Evolutionary conservation across 64 coral and sea anemone genomes (phyloP).

Genomic region (Montipora capricornis): DNA sequence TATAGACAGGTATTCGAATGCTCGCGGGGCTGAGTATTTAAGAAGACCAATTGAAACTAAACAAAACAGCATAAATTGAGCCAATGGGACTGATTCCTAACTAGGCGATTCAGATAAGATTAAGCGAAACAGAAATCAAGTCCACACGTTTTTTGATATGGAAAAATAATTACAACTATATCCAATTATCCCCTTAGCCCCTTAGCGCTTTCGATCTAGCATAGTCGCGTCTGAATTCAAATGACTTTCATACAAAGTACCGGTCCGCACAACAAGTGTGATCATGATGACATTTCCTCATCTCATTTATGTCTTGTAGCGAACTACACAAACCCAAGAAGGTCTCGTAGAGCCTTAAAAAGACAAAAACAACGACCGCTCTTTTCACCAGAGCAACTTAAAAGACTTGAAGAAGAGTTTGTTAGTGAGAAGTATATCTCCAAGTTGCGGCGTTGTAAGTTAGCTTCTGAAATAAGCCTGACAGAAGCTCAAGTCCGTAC

Average conservation of each 20-base stretch:
- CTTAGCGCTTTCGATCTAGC: too few species aligned
- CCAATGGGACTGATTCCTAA: too few species aligned
- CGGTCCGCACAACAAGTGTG: not conserved
- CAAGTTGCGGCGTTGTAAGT: constrained; percentile 71
- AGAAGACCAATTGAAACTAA: too few species aligned
- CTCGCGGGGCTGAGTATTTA: too few species aligned
- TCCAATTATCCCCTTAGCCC: too few species aligned
- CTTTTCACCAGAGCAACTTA: constrained; percentile 75
- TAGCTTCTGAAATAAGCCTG: constrained; percentile 78
- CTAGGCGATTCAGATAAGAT: too few species aligned
- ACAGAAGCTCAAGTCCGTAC: constrained; percentile 84
- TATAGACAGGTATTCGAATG: too few species aligned
- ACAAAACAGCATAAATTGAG: too few species aligned
- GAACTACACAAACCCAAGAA: constrained; percentile 74
- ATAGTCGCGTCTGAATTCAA: not conserved
- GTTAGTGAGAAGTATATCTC: constrained; percentile 86
- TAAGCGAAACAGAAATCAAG: too few species aligned
- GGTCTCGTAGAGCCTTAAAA: constrained; percentile 71
- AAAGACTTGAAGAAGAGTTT: constrained; percentile 84
- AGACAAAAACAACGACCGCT: constrained; percentile 86
- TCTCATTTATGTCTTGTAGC: constrained; percentile 34
- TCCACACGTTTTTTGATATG: too few species aligned
- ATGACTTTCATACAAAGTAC: not conserved
- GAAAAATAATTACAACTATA: too few species aligned
- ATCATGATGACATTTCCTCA: not conserved